Base-by-base conservation (phyloP, 2,797 vertebrate genomes). In the Selene dorsalis region DNA sequence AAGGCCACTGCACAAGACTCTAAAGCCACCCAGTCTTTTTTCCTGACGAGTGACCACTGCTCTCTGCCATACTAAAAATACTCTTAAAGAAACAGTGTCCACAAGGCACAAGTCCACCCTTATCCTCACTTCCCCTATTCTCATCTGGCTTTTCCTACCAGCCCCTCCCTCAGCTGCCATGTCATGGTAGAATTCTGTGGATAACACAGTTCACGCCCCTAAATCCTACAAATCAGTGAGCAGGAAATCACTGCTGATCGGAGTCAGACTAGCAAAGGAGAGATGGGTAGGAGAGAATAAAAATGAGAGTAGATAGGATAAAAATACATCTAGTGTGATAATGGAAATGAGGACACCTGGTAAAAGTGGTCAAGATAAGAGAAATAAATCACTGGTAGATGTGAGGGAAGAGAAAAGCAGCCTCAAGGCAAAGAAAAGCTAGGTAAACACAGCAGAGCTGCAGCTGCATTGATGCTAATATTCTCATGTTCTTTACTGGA, bases 21-120 rank as follows among this genome's bases (percentile, higher is more conserved):
- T 84, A 26, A 83, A 93, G 88, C 92, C 85, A 86, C 84, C 84
- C 87, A 94, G 87, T 82, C 85, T 75, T 88, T 92, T 91, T 92
- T 85, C 87, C 89, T 87, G 85, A 91, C 69, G 79, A 95, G 90
- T 95, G 94, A 94, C 93, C 95, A 92, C 85, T 84, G 88, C 90
- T 92, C 88, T 91, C 89, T 87, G 86, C 85, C 87, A 75, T 70
- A 90, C 95, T 95, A 95, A 95, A 95, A 96, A 95, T 95, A 95
- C 91, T 89, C 93, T 96, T 95, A 95, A 95, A 95, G 95, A 68
- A 79, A 92, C 93, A 94, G 93, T 17, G 48, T 72, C 80, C 68
- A 30, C 71, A 52, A 73, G 70, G 66, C 81, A 82, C 75, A 59
- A 59, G 28, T 20, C 8, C 22, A 48, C 14, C 50, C 71, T 87